Base-by-base conservation (phyloP, 1,140 invertebrate species). In the Hylaeus volcanicus region DNA sequence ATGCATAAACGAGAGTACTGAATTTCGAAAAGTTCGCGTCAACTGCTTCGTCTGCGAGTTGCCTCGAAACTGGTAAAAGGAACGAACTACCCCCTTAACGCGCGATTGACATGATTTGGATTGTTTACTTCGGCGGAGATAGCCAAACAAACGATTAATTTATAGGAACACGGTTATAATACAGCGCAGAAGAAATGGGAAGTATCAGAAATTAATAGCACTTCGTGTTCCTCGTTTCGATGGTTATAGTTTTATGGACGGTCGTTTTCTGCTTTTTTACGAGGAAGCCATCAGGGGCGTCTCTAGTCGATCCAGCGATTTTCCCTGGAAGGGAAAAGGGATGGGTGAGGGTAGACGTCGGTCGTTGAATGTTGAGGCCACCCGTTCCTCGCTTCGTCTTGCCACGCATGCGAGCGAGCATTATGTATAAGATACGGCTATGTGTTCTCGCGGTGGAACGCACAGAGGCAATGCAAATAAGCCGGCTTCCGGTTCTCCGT, bases 291-390 rank as follows among this genome's bases (percentile, higher is more conserved):
- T 63, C 58, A 63, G 11, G 15, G 41, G 26, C 64, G 61, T 48
- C 14, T 37, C 51, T 15, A 15, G 8, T 5, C 58, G 75, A 82
- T 72, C 11, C 60, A 3, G 37, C 37, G 61, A 53, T 72, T 56
- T 60, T 72, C 45, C 6, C 11, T 11, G 6, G 5, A 11, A 51
- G 6, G 15, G 51, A 74, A 61, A 73, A 63, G 5, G n/a, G 58
- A 15, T 2, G 51, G 9, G 8, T 6, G 43, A 66, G 70, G 73
- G 61, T 48, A 64, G 65, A 75, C 51, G 66, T 60, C 8, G n/a
- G 60, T 61, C 79, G 73, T 76, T 60, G 82, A 80, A 83, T 83
- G 75, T 74, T 56, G 68, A 66, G 53, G 60, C 60, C 39, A 51
- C 70, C 69, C 4, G 11, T 11, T 11, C 65, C 37, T 39, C 8